Percentiles rank a stretch among this genome's conserved stretches.
These are phyloP conservation scores for Perognathus longimembris DNA, from an alignment of 2,113 vertebrate species.

Conservation along the genomic window DNA sequence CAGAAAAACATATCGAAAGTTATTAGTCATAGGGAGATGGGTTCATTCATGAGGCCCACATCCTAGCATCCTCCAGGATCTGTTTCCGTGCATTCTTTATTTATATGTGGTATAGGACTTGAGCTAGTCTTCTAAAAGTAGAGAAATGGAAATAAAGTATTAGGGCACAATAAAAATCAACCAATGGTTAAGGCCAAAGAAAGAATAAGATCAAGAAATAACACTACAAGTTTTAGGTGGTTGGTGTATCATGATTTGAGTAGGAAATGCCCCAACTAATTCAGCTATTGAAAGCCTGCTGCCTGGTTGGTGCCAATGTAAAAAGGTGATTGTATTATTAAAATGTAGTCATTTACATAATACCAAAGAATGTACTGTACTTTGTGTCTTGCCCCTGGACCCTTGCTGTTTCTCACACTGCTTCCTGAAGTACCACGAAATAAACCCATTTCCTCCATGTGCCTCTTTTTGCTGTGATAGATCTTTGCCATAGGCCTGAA, in stretches of 20 bases:
- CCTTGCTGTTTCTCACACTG: neutral
- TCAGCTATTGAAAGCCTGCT: neutral
- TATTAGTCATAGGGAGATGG: neutral
- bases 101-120: neutral
- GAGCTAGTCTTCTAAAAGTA: neutral
- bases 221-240: neutral
- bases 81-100: neutral
- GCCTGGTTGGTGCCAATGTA: neutral
- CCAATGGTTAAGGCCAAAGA: neutral
- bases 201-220: neutral
- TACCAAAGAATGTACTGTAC: no score
- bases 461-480: neutral
- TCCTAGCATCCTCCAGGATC: neutral
- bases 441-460: no score
- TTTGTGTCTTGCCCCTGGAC: no score
- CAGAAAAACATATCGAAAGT: neutral
- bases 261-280: neutral
- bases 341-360: no score
- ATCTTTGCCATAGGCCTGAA: neutral
- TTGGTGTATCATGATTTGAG: neutral
- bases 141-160: neutral
- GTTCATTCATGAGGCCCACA: neutral
- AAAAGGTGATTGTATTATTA: neutral
- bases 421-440: neutral
- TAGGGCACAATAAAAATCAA: neutral